A percentile compares a stretch with the other conserved stretches of the same genome.
Evolutionary conservation across 2,888 invertebrate genomes (phyloP).

Genomic region (Halictus quadricinctus): DNA sequence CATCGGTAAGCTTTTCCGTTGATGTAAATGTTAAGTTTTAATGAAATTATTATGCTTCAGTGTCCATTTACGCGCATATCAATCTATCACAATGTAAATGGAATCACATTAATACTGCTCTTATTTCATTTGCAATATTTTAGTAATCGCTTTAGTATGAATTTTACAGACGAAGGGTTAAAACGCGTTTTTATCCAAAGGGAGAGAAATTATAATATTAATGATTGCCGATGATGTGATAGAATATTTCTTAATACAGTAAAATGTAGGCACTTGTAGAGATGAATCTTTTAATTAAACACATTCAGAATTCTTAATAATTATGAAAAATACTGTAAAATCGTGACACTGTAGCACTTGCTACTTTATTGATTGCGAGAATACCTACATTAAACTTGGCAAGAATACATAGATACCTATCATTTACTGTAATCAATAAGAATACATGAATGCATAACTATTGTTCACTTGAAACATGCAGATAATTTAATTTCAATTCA

Average conservation of each 20-base stretch:
- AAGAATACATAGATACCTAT: background rate
- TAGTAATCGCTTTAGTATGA: background rate
- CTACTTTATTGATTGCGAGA: background rate
- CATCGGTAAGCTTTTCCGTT: slow-evolving; percentile 33
- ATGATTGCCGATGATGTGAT: too few species aligned
- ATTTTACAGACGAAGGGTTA: background rate
- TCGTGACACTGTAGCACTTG: background rate
- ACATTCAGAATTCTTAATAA: background rate
- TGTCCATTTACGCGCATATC: slow-evolving; percentile 1
- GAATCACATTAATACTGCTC: background rate
- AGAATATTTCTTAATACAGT: background rate
- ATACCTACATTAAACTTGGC: background rate
- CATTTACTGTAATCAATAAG: background rate
- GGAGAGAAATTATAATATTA: background rate
- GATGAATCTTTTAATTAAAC: background rate
- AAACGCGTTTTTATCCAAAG: background rate
- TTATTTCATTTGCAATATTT: background rate
- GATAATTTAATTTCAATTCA: background rate
- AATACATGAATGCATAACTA: background rate
- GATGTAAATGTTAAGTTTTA: slow-evolving; percentile 17
- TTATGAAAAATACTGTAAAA: background rate
- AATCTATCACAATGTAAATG: background rate
- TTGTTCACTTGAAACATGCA: background rate
- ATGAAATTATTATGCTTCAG: slow-evolving; percentile 42
- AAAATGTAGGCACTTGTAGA: background rate